Percentiles rank a stretch among this genome's conserved stretches.
Evolutionary conservation across 2,113 vertebrate genomes (phyloP).

Genomic region (Pitta sordida): DNA sequence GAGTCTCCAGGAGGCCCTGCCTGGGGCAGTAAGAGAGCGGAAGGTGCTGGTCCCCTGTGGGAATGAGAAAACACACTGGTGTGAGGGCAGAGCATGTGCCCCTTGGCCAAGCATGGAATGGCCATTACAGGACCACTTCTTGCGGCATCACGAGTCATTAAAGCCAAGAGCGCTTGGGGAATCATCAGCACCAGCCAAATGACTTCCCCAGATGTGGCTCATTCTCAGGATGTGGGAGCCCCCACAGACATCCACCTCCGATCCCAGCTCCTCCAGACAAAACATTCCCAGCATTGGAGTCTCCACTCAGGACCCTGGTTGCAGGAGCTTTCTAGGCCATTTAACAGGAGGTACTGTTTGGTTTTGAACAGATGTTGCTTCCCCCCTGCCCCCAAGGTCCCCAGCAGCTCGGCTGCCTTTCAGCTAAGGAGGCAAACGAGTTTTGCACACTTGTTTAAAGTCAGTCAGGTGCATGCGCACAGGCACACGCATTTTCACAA

Average conservation of each 20-base stretch:
- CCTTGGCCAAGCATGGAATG: conserved; percentile 60
- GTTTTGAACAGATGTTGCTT: conserved; percentile 80
- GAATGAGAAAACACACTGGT: neutral
- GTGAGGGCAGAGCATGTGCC: neutral
- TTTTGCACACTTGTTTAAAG: conserved; percentile 59
- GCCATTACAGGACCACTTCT: conserved; percentile 79
- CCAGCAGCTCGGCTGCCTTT: conserved; percentile 42
- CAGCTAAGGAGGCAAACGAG: conserved; percentile 46
- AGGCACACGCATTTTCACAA: neutral
- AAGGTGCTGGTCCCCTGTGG: neutral
- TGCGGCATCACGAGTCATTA: conserved; percentile 94
- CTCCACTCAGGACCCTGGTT: conserved; percentile 69
- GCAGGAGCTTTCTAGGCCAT: conserved; percentile 80
- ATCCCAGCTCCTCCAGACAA: conserved; percentile 77
- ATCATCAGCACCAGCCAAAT: conserved; percentile 78
- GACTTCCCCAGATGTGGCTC: conserved; percentile 92
- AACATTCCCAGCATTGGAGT: conserved; percentile 75
- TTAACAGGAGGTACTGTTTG: conserved; percentile 81
- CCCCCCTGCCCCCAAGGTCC: conserved; percentile 12
- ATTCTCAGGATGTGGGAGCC: conserved; percentile 89
- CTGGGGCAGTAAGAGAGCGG: neutral
- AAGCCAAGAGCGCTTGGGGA: conserved; percentile 81
- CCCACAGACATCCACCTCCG: conserved; percentile 72
- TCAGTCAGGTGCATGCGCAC: conserved; percentile 36
- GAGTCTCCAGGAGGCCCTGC: conserved; percentile 31